Evolutionary conservation across 2,797 vertebrate species (phyloP).

Genomic region (Spinus pinus): DNA sequence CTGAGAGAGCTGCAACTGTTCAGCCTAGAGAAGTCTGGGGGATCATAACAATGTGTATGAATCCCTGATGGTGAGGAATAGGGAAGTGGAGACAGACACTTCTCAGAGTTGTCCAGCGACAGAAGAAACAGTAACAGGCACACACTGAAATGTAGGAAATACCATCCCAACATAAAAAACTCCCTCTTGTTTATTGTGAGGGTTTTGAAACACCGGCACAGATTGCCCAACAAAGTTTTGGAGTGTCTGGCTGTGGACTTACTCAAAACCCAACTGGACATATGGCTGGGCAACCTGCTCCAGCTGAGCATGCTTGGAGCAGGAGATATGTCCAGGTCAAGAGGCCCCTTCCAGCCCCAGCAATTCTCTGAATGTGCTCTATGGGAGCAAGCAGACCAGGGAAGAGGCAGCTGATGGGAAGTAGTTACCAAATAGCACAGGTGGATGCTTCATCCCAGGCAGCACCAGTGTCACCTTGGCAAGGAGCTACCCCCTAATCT

Average conservation of each 20-base stretch:
- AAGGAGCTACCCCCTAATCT: constrained; percentile 18
- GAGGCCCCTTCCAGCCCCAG: background rate
- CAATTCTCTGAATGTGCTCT: background rate
- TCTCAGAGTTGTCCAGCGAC: background rate
- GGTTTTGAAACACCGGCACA: accelerated
- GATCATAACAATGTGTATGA: background rate
- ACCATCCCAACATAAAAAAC: background rate
- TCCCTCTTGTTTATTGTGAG: background rate
- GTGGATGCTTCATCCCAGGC: background rate
- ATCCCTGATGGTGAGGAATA: background rate
- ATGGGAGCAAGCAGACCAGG: background rate
- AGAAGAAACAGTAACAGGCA: background rate
- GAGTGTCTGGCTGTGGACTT: background rate
- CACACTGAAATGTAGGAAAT: background rate
- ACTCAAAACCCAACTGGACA: background rate
- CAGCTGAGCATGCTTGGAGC: background rate
- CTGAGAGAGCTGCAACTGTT: background rate
- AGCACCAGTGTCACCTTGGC: background rate
- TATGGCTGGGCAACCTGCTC: background rate
- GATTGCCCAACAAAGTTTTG: background rate
- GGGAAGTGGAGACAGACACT: background rate
- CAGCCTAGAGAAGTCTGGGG: accelerated
- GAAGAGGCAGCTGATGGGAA: background rate
- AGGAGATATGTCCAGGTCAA: background rate
- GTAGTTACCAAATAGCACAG: background rate